A percentile compares a stretch with the other conserved stretches of the same genome.
phyloP scores from a whole-genome alignment of 2,113 vertebrate species.

The Atrichornis clamosus region DNA sequence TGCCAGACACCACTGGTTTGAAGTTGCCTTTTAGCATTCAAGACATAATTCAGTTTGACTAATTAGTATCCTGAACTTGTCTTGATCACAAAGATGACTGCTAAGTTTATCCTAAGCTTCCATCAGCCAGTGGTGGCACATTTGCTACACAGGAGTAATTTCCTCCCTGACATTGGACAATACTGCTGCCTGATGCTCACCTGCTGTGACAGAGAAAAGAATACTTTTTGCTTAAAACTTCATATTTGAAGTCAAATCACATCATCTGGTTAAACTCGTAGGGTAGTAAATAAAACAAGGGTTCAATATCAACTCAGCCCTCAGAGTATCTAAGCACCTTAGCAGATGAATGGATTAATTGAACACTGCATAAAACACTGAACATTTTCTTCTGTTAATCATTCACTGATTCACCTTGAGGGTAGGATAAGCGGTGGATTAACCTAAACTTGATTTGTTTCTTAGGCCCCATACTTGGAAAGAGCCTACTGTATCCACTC shows the following conservation, averaged over 20 bases:
- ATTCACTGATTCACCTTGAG: slow-evolving; percentile 46
- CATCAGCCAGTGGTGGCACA: background rate
- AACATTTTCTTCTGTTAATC: slow-evolving; percentile 47
- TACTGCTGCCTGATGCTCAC: background rate
- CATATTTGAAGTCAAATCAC: background rate
- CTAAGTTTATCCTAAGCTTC: background rate
- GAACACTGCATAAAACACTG: slow-evolving; percentile 13
- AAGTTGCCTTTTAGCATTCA: background rate
- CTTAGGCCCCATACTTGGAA: background rate
- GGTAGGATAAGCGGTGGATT: slow-evolving; percentile 28
- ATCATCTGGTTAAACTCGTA: background rate
- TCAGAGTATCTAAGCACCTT: slow-evolving; percentile 12
- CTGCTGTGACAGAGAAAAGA: background rate
- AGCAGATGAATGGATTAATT: slow-evolving; percentile 55
- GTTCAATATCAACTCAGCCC: background rate
- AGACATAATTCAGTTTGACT: background rate
- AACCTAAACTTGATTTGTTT: slow-evolving; percentile 39
- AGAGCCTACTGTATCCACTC: background rate
- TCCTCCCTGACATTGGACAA: background rate
- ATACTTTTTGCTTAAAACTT: background rate
- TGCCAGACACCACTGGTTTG: background rate
- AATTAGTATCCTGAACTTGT: background rate
- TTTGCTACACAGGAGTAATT: background rate
- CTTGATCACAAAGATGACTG: background rate
- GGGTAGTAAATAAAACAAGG: background rate